These are phyloP conservation scores for Sipunculus nudus DNA, from an alignment of 2,888 invertebrate genomes.

Conservation along the genomic window DNA sequence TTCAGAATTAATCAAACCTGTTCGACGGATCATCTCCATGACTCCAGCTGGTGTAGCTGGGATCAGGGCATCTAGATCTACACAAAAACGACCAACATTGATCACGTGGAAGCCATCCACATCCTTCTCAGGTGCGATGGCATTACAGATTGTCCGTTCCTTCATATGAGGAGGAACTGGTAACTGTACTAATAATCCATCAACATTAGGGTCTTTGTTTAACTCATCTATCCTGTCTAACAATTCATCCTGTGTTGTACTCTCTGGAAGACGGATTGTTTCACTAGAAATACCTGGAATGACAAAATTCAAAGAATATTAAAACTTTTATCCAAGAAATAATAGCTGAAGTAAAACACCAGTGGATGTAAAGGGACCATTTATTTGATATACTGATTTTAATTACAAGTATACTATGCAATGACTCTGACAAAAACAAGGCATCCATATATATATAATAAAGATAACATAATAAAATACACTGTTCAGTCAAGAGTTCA, in stretches of 20 bases:
- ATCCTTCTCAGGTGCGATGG: constrained; percentile 83
- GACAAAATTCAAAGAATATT: background rate
- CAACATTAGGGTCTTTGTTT: constrained; percentile 77
- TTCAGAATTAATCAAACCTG: too few species aligned
- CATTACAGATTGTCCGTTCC: constrained; percentile 74
- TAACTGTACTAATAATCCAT: constrained; percentile 80
- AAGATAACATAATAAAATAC: too few species aligned
- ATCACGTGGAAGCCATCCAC: constrained; percentile 89
- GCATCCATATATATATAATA: too few species aligned
- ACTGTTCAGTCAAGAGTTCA: too few species aligned
- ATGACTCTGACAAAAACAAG: too few species aligned
- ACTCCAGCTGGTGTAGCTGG: constrained; percentile 85
- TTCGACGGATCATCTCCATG: constrained; percentile 74
- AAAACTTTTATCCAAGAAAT: background rate
- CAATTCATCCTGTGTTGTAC: constrained; percentile 75
- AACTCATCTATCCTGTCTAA: constrained; percentile 70
- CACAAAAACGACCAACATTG: constrained; percentile 78
- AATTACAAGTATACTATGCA: too few species aligned
- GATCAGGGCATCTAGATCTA: constrained; percentile 69
- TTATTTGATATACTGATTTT: too few species aligned
- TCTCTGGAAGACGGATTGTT: constrained; percentile 73
- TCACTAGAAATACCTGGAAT: constrained; percentile 71
- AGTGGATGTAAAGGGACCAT: background rate
- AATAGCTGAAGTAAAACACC: background rate
- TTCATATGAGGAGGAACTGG: constrained; percentile 81